Conservation (phyloP, 2,888 invertebrate genomes). For the Hyposoter didymator region DNA sequence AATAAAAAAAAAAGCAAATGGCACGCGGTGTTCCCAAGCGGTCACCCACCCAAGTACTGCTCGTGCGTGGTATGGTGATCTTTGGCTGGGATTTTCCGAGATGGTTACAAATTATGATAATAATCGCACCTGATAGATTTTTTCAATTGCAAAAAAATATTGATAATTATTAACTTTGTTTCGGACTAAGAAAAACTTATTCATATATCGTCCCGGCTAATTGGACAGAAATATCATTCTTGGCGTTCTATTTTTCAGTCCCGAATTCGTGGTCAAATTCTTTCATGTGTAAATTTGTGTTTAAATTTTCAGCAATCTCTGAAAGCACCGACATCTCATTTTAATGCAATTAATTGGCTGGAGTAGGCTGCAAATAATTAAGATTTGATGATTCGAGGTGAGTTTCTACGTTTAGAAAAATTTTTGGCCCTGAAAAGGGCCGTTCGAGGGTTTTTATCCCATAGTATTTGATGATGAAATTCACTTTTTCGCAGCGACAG, state of each 20-base stretch:
- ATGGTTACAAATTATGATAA: too few relatives aligned
- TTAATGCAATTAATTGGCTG: neutral
- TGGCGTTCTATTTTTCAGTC: too few relatives aligned
- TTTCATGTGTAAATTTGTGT: too few relatives aligned
- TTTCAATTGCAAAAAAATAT: too few relatives aligned
- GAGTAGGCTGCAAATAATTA: neutral
- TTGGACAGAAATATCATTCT: too few relatives aligned
- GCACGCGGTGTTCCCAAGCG: slow-evolving; percentile 67
- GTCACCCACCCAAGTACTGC: slow-evolving; percentile 68
- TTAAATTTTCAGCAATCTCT: too few relatives aligned
- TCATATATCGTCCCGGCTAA: too few relatives aligned
- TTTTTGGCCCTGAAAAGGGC: slow-evolving; percentile 44
- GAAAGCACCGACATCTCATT: neutral
- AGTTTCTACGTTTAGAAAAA: slow-evolving; percentile 14
- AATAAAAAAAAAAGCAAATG: slow-evolving; percentile 35
- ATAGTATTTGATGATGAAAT: neutral
- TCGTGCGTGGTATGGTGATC: slow-evolving; percentile 33
- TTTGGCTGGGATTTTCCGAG: neutral
- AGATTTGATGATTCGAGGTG: too few relatives aligned
- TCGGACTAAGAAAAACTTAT: too few relatives aligned
- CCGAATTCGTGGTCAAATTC: too few relatives aligned
- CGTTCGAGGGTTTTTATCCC: neutral
- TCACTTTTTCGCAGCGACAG: slow-evolving; percentile 50
- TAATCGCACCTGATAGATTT: too few relatives aligned
- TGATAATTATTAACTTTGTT: too few relatives aligned